phyloP scores from a whole-genome alignment of 2,113 vertebrate species.

The Cynocephalus volans region DNA sequence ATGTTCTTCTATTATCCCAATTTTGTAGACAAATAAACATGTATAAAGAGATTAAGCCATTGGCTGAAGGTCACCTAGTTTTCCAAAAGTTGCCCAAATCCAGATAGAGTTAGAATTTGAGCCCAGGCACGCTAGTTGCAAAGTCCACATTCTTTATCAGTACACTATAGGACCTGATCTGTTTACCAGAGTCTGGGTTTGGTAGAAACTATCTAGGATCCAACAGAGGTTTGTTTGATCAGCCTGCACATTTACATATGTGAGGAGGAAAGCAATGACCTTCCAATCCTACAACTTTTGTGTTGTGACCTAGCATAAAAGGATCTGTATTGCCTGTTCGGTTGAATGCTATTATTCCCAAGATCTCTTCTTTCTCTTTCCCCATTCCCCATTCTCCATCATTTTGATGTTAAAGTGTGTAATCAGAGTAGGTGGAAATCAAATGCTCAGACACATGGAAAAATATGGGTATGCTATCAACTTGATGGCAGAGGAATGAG shows the following conservation, averaged over 20 bases:
- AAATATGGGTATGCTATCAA: not conserved
- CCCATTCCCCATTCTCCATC: not conserved
- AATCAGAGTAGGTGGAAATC: not conserved
- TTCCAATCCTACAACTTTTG: not conserved
- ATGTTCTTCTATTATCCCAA: not conserved
- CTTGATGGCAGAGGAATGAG: not conserved
- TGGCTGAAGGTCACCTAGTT: not conserved
- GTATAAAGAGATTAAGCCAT: not conserved
- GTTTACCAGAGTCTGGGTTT: not conserved
- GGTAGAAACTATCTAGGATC: not conserved
- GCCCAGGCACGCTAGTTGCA: not conserved
- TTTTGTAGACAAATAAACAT: not conserved
- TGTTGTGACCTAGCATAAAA: not conserved
- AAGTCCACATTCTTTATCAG: not conserved
- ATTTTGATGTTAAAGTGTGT: not conserved
- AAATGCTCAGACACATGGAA: not conserved
- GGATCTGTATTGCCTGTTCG: not conserved
- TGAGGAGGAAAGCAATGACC: not conserved
- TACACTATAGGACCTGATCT: not conserved
- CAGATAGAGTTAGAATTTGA: not conserved
- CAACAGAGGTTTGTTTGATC: not conserved
- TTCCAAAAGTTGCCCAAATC: not conserved
- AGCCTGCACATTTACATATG: not conserved
- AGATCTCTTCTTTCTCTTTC: not conserved
- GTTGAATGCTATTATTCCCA: not conserved